Evolutionary conservation across 2,888 invertebrate species (phyloP).

Genomic region (Andrena haemorrhoa): DNA sequence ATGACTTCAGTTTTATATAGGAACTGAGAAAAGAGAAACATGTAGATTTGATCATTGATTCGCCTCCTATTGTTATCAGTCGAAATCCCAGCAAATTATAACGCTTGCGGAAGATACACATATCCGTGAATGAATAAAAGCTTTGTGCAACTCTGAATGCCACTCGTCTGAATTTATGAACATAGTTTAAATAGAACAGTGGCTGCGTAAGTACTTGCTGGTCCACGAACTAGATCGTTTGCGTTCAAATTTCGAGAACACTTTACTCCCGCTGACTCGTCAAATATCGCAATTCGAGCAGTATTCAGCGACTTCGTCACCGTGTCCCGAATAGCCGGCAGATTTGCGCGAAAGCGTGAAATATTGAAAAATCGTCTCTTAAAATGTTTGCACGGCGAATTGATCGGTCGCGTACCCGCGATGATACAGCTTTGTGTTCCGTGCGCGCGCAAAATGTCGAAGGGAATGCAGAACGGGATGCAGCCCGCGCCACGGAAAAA

Average conservation of each 20-base stretch:
- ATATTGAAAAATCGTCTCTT: conserved; percentile 22
- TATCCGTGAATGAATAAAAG: too few relatives aligned
- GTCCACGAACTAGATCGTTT: neutral
- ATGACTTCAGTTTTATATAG: too few relatives aligned
- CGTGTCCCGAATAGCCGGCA: neutral
- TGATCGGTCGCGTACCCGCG: neutral
- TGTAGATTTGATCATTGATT: too few relatives aligned
- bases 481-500: neutral
- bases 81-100: too few relatives aligned
- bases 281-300: neutral
- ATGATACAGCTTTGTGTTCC: conserved; percentile 6
- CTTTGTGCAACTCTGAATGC: too few relatives aligned
- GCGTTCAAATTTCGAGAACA: neutral
- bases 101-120: too few relatives aligned
- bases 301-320: neutral
- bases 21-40: too few relatives aligned
- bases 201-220: too few relatives aligned
- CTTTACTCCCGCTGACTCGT: neutral
- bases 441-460: neutral
- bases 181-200: too few relatives aligned
- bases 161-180: too few relatives aligned
- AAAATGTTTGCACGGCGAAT: conserved; percentile 7
- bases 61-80: too few relatives aligned
- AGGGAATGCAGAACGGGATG: neutral
- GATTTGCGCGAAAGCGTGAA: neutral